Base-by-base conservation (phyloP, 2,113 vertebrate genomes). In the Mus musculus region DNA sequence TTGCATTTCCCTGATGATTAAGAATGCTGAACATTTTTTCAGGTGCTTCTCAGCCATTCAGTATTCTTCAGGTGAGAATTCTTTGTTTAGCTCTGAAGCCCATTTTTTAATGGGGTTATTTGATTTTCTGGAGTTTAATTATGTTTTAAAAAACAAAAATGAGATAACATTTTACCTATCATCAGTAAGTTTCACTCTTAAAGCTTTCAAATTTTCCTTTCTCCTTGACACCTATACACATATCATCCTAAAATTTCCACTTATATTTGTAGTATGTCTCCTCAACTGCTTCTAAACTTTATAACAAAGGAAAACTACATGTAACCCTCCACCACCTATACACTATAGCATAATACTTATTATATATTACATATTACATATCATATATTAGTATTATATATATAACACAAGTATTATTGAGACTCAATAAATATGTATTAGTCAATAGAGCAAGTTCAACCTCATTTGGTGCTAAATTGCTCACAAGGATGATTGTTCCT, bases 271-370 rank as follows among this genome's bases (percentile, higher is more conserved):
- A 77, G 65, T 61, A 28, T 82, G 24, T 80, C 33, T 96, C 42
- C 67, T 59, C 42, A 16, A 94, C 36, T 46, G 93, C 39, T 30
- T 63, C 93, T 49, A 87, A 93, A 91, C 63, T 71, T 89, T 78
- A 39, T 78, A 65, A 89, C 67, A 82, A 87, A 33, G 9, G 42
- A 89, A 17, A 42, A 30, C 69, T 10, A 28, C 63, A 17, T 2
- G 0, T 72, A 46, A 24, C 4, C 16, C 9, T 80, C 54, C 36
- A 88, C 10, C 26, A 14, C 85, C 28, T 20, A 56, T 5, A 28
- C 13, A 52, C 10, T n/a, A 19, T 89, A 30, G 33, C 28, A 90
- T 17, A 86, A 22, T 33, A 67, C 24, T 56, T 90, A 28, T 67
- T 65, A 49, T 49, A 49, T 49, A 49, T 7, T 49, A 49, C 49